Conservation (phyloP, 2,113 vertebrate genomes). For the Vulpes vulpes region DNA sequence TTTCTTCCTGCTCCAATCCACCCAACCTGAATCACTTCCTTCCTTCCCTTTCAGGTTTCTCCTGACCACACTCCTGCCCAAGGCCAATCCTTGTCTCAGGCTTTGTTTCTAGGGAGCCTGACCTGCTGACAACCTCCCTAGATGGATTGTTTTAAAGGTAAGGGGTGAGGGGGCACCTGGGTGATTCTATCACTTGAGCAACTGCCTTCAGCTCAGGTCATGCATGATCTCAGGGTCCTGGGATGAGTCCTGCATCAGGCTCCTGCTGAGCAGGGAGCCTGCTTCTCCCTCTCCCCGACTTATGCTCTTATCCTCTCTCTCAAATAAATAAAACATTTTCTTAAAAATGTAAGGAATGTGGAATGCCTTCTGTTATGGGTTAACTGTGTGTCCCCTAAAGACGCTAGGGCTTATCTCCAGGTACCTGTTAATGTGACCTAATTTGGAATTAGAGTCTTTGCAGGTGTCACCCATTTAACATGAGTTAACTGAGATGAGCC, state of each 20-base stretch:
- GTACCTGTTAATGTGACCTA: neutral
- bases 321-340: neutral
- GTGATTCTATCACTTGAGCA: neutral
- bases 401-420: accelerated
- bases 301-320: neutral
- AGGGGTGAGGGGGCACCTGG: neutral
- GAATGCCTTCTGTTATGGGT: too few species aligned
- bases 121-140: accelerated
- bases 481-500: neutral
- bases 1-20: neutral
- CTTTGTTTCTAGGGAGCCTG: neutral
- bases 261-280: neutral
- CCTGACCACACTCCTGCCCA: neutral
- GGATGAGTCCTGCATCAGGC: neutral
- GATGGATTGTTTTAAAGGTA: neutral
- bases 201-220: neutral
- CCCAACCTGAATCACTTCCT: accelerated
- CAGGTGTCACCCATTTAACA: too few species aligned
- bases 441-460: neutral
- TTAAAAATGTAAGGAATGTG: neutral
- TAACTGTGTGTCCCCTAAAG: neutral
- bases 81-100: neutral
- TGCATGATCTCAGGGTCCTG: neutral
- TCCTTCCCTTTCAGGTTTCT: too few species aligned
- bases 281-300: neutral